phyloP scores from a whole-genome alignment of 2,113 vertebrate genomes.

The Antidorcas marsupialis region DNA sequence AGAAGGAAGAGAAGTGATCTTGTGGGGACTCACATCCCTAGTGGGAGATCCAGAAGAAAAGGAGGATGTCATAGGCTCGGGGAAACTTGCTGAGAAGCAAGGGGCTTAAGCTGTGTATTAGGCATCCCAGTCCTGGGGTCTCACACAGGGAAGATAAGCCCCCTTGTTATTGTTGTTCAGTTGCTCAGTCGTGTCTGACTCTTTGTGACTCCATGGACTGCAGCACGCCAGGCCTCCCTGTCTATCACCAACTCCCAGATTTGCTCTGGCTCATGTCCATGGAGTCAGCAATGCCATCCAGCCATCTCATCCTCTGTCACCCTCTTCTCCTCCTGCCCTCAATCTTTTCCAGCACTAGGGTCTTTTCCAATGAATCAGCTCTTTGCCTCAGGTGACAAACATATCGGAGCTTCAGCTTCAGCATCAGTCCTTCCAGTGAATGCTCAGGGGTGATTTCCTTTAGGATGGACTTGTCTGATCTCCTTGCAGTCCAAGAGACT shows the following conservation, averaged over 20 bases:
- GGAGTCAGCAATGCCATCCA: background rate
- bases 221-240: background rate
- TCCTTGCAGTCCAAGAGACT: background rate
- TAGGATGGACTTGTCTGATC: background rate
- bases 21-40: background rate
- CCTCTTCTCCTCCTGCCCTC: background rate
- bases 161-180: background rate
- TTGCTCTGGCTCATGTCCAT: background rate
- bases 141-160: background rate
- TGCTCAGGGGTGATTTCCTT: background rate
- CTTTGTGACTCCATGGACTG: background rate
- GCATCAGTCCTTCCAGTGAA: background rate
- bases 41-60: background rate
- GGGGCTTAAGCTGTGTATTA: background rate
- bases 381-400: background rate
- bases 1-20: background rate
- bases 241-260: background rate
- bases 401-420: background rate
- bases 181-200: background rate
- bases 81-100: background rate
- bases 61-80: accelerated
- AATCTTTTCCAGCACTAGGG: background rate
- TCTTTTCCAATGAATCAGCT: background rate
- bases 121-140: background rate
- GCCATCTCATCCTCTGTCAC: background rate